Evolutionary conservation across 1,140 invertebrate genomes (phyloP), one percentile per base, ranked within the genome.

Genomic region (Asbolus verrucosus): DNA sequence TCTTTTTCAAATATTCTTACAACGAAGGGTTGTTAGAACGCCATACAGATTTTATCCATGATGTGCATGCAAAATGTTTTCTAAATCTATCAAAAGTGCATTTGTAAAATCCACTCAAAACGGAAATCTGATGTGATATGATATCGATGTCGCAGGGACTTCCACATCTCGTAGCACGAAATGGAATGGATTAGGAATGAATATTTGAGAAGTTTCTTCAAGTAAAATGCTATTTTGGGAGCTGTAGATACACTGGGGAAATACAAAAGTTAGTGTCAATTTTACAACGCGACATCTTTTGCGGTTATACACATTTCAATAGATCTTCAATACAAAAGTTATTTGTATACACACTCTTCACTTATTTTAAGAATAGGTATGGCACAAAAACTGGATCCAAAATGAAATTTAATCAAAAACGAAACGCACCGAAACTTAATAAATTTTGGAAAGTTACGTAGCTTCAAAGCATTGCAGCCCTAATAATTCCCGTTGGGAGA

Each of bases 61-160:
- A 38, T 27, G 16, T 33, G 61, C 36, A 63, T 38, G 61, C 19
- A 39, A 41, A 63, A 63, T 39, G 61, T 63, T 63, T 66, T 27
- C 65, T 50, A 38, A 50, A 66, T 46, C 65, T 66, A 50, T 66
- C 65, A 66, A 66, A 66, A 46, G 27, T 66, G 39, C 13, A 66
- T 66, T 50, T 46, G 38, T 24, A 65, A 65, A 19, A 62, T 62
- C 27, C 31, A 62, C 9, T 36, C 36, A 13, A 27, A 61, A 31
- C 24, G 54, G 24, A 61, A 65, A 65, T 65, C 36, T 16, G 62
- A 39, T 65, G 27, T 30, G 27, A 19, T 16, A 13, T 16, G 30
- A 39, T 33, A 63, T 19, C 13, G 30, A 38, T 33, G 27, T 13
- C 31, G 24, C 11, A 24, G 15, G 27, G n/a, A 2, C 2, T 30